Evolutionary conservation across 2,113 vertebrate genomes (phyloP).

Genomic region (Tachycineta bicolor): DNA sequence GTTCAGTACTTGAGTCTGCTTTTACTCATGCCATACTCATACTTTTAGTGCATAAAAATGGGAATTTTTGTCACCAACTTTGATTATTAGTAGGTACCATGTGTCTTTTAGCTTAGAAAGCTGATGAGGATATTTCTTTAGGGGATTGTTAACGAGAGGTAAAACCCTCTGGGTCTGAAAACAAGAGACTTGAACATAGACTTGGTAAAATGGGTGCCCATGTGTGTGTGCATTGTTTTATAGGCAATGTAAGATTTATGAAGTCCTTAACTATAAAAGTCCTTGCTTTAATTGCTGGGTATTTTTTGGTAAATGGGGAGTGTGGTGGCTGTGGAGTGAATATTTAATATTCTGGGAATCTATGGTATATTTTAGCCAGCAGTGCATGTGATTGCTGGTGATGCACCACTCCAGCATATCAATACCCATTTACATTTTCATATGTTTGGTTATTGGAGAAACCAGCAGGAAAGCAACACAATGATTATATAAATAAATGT

Average conservation of each 20-base stretch:
- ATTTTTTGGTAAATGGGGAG: not conserved
- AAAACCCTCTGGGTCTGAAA: not conserved
- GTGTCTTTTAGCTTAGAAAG: not conserved
- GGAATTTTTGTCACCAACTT: not conserved
- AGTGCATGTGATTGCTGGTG: not conserved
- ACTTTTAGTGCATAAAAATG: not conserved
- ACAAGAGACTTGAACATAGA: not conserved
- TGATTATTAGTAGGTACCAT: not conserved
- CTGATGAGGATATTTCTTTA: not conserved
- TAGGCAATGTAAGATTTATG: not conserved
- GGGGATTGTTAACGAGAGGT: not conserved
- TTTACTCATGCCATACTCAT: not conserved
- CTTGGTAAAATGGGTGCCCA: not conserved
- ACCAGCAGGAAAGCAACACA: not conserved
- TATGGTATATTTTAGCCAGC: not conserved
- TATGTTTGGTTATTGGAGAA: not conserved
- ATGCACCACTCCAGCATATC: not conserved
- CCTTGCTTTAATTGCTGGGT: not conserved
- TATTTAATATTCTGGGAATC: not conserved
- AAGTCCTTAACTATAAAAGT: not conserved
- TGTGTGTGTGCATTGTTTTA: not conserved
- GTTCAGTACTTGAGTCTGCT: not conserved
- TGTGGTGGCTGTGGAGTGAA: not conserved
- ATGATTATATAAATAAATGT: not conserved
- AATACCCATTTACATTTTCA: not conserved